Base-by-base conservation (phyloP, 2,888 invertebrate genomes). In the Ferrisia virgata region DNA sequence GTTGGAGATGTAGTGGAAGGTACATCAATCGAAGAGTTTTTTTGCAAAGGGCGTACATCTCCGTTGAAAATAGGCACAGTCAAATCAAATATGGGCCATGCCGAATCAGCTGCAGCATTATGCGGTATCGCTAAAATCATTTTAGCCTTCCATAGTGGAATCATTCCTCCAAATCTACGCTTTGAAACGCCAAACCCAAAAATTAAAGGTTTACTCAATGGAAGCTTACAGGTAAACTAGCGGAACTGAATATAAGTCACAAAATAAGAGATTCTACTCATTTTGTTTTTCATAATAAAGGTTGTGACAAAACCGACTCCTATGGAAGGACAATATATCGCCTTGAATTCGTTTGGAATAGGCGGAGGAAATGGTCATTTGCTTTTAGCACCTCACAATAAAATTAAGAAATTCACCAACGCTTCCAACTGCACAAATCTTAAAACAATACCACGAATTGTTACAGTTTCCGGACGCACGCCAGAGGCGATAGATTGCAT, bases 291-390 rank as follows among this genome's bases (percentile, higher is more conserved):
- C 9, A 53, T 11, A 18, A 18, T 87, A 13, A 87, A 91, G 86
- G 95, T 98, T 0, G 93, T 98, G 0, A 92, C 93, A 0, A 94
- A 93, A 78, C 91, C 90, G 88, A 93, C 89, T 25, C 92, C 91
- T 0, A 93, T 95, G 91, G 89, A 91, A 40, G 93, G 94, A 36
- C 94, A 95, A 25, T 86, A 93, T 87, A 92, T 94, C 28, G 97
- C 94, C 2, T 91, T 97, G 33, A 98, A 96, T 90, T 96, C 95
- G 9, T 98, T 97, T 88, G 97, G 97, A 0, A 97, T 97, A 88
- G 97, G 97, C 36, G 97, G 97, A 0, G 94, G 94, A 2, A 96
- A 96, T 87, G 93, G 93, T 76, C 95, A 95, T 87, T 90, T 92
- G 36, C 88, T 95, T 58, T 88, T 95, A 9, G 91, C 92, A 88